Evolutionary conservation across 23 tunicate genomes (phyloP), one percentile per base, ranked within the genome.

Genomic region (Ascidia mentula): DNA sequence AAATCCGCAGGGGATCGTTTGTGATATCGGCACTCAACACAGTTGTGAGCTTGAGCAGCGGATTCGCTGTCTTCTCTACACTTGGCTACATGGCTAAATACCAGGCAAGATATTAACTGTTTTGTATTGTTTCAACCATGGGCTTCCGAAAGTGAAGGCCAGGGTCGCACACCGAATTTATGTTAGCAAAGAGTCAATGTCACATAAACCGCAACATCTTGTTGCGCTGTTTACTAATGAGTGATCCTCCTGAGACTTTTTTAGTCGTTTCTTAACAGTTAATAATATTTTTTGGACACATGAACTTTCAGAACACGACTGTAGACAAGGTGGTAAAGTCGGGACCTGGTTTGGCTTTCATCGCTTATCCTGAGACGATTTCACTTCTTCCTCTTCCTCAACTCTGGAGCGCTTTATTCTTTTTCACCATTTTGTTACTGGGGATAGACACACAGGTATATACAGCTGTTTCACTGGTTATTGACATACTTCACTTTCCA

Each of bases 391-490:
- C 75, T 2, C 34, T 71, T 34, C 75, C 75, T 4, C 75, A 71
- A 71, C 34, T 71, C 7, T 71, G 75, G 75, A 71, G 38, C 34
- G 75, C 30, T 6, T 6, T 71, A 3, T 71, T 71, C 38, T 71
- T 71, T 9, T 36, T 71, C 8, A 71, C 75, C 8, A 34, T 71
- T 6, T 2, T 71, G 3, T 35, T 71, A 6, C 75, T 71, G 30
- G 75, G 75, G 3, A 34, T 71, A 2, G 75, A 71, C 38, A 34
- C 75, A 35, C 75, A 71, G 75, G 75, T 35, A 71, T 20, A 42
- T 42, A 42, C 15, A 9, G 15, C 15, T 12, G 53, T n/a, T n/a
- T n/a, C n/a, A n/a, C n/a, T n/a, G n/a, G n/a, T n/a, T n/a, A n/a
- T n/a, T n/a, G n/a, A n/a, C n/a, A n/a, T n/a, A n/a, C n/a, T n/a